phyloP scores from a whole-genome alignment of 2,797 vertebrate genomes.

The Myotis myotis region DNA sequence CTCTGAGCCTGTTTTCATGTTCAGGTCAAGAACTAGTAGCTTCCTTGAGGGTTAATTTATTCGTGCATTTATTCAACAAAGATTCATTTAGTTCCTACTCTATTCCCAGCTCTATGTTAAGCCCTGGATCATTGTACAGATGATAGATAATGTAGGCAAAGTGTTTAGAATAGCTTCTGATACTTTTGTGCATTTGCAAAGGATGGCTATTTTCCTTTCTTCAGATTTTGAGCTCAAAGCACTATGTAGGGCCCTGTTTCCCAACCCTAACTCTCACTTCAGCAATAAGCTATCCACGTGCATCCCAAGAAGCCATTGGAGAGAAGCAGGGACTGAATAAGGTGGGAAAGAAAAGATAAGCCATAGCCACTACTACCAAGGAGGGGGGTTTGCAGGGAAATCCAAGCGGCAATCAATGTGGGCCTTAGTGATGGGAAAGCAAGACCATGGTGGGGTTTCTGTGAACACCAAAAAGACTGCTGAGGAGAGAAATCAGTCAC shows the following conservation, averaged over 20 bases:
- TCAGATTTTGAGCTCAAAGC: not conserved
- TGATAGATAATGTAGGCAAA: not conserved
- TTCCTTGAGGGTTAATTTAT: not conserved
- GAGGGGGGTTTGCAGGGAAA: not conserved
- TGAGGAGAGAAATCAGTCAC: not conserved
- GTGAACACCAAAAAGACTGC: not conserved
- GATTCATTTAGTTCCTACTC: not conserved
- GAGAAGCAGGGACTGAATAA: not conserved
- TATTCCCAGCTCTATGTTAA: not conserved
- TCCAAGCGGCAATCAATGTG: not conserved
- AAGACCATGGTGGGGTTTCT: not conserved
- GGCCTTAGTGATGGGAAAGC: not conserved
- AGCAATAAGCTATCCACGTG: not conserved
- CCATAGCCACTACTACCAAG: not conserved
- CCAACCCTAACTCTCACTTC: not conserved
- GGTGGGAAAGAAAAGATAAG: not conserved
- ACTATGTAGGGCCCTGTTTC: not conserved
- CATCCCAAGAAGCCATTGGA: not conserved
- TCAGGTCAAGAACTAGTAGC: not conserved
- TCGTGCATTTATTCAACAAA: constrained; percentile 2
- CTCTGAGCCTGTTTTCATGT: not conserved
- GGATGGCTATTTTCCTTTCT: constrained; percentile 12
- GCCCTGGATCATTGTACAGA: not conserved
- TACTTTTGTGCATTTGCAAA: not conserved
- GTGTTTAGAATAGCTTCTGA: not conserved